phyloP scores from a whole-genome alignment of 2,888 invertebrate species.

The Elmis aenea region DNA sequence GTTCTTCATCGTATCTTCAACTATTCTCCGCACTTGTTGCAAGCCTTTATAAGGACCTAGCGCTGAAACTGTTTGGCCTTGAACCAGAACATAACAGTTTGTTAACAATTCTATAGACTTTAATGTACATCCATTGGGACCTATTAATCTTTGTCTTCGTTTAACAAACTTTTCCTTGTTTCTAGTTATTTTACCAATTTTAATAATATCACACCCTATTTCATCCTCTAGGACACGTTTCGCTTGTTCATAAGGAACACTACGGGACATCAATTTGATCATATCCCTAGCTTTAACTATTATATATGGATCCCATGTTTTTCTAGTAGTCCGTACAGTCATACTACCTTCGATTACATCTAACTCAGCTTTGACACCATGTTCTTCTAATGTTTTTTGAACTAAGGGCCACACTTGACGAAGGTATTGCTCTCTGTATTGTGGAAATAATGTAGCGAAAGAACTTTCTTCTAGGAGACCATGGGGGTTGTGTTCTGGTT shows the following conservation, averaged over 20 bases:
- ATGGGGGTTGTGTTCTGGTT: conserved; percentile 81
- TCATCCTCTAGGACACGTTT: conserved; percentile 83
- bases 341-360: conserved; percentile 93
- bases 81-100: conserved; percentile 92
- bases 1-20: conserved; percentile 97
- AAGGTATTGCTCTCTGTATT: conserved; percentile 93
- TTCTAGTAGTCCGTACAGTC: conserved; percentile 88
- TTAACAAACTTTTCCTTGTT: conserved; percentile 95
- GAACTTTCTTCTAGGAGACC: conserved; percentile 89
- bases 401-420: conserved; percentile 94
- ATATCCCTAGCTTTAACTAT: conserved; percentile 95
- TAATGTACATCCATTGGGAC: conserved; percentile 95
- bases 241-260: conserved; percentile 96
- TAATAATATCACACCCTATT: conserved; percentile 90
- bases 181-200: conserved; percentile 84
- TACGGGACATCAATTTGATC: conserved; percentile 89
- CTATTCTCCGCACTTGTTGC: conserved; percentile 80
- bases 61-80: conserved; percentile 95
- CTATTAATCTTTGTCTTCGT: conserved; percentile 88
- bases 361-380: conserved; percentile 78
- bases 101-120: conserved; percentile 96
- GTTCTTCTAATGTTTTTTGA: conserved; percentile 75
- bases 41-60: conserved; percentile 94
- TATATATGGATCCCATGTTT: conserved; percentile 98
- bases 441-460: conserved; percentile 95